Percentiles rank a stretch among this genome's conserved stretches.
Conservation (phyloP, 2,113 vertebrate genomes). For the Pitta sordida region DNA sequence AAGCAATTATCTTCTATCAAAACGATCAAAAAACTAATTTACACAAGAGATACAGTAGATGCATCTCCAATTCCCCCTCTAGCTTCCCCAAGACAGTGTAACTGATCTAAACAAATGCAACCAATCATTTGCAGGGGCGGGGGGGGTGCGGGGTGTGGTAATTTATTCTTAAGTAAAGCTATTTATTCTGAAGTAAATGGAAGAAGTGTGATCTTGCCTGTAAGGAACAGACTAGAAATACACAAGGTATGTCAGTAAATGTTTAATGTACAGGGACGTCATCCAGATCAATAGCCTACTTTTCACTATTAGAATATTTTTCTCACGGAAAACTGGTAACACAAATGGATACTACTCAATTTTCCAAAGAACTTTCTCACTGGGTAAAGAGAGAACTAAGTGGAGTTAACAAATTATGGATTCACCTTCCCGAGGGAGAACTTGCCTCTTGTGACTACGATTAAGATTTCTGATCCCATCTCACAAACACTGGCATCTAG, state of each 20-base stretch:
- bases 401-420: background rate
- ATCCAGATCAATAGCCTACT: background rate
- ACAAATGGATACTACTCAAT: background rate
- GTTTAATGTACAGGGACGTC: background rate
- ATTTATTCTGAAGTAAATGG: background rate
- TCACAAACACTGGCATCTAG: background rate
- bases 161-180: background rate
- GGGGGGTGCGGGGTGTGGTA: too few species aligned
- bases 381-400: background rate
- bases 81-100: background rate
- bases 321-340: background rate
- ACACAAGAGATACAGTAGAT: constrained; percentile 6
- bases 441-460: background rate
- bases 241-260: background rate
- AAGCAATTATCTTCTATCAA: constrained; percentile 50
- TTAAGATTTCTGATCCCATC: background rate
- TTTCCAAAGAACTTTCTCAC: background rate
- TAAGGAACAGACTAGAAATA: background rate
- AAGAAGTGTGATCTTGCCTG: background rate
- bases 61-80: constrained; percentile 7
- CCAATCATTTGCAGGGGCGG: background rate
- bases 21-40: constrained; percentile 42
- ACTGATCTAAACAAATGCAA: constrained; percentile 14
- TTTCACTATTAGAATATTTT: background rate
- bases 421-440: background rate